Evolutionary conservation across 64 coral and sea anemone species (phyloP), one percentile per base, ranked within the genome.

Genomic region (Hydrozoanthus tunicans): DNA sequence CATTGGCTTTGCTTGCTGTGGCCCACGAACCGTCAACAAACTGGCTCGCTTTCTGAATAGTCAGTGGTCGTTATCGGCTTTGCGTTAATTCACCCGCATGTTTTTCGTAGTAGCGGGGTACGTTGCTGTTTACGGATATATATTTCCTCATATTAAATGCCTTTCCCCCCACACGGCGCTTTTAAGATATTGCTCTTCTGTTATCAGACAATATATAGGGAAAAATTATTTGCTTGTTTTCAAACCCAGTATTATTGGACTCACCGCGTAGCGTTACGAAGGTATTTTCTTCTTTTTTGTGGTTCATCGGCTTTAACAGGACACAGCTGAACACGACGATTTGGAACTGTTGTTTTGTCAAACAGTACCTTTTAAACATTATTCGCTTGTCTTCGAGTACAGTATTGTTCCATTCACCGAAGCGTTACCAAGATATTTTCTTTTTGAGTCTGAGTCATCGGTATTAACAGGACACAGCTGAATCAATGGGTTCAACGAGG

Each of bases 71-170:
- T 84, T 73, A 86, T 86, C 67, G 32, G 65, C 83, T 86, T 72
- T 86, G 70, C 54, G 5, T 56, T 70, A 20, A 43, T 43, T 59
- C 55, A 86, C 51, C 83, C 53, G 25, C 23, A 73, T 72, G 20
- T 86, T 73, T 86, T 86, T 68, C 68, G 83, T 73, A 55, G 71
- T 85, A 27, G 53, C 55, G 66, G 67, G 12, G 20, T 58, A 59
- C 23, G 20, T 52, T 86, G 83, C 71, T 68, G 83, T 86, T 69
- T 86, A 55, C 83, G 83, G 66, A 86, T 86, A 53, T 62, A 26
- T 17, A 88, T 51, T 88, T 56, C 56, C 3, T 88, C 27, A 74
- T 88, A 74, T 74, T 70, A 73, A 88, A 32, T 58, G 12, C 6
- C 53, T 73, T 27, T 13, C 13, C 54, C 20, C 26, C 54, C 43